Base-by-base conservation (phyloP, 2,797 vertebrate species). In the Neopelma chrysocephalum region DNA sequence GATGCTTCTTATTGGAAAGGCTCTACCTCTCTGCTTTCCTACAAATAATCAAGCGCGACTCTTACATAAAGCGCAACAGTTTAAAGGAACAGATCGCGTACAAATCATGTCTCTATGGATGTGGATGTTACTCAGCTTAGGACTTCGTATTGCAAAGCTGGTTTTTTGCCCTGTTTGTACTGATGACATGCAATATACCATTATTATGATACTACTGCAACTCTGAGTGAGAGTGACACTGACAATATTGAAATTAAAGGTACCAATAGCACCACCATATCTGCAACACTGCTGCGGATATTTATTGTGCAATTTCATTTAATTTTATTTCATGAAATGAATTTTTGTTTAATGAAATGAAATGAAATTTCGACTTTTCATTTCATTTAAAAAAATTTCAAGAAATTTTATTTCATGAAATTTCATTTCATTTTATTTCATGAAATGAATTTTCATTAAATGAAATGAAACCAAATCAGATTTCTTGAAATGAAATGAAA, bases 91-190 rank as follows among this genome's bases (percentile, higher is more conserved):
- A 4, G 22, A 29, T 42, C 15, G 1, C 27, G 0, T 26, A 31
- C n/a, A 27, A 21, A 25, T 20, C 10, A 0, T 10, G 9, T 47
- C 15, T 79, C 51, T 32, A 0, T 27, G 15, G 9, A 9, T 27
- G 40, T 3, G 3, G 26, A 21, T 34, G 45, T 86, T 64, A 5
- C 69, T 54, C 7, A 56, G 53, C 10, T 61, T 20, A 12, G 10
- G 57, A 29, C 11, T 68, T 10, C 25, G 25, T 38, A 8, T 25
- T 57, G 43, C 56, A 62, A 70, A 81, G 16, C 31, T 15, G 7
- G 0, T 5, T 27, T 57, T 82, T 73, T 53, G 22, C 25, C 36
- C 43, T 40, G 4, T 64, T 45, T 57, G 20, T 38, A 18, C 22
- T 32, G 43, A 27, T 38, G 32, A 3, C 11, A 25, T 25, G 34